Evolutionary conservation across 2,797 vertebrate genomes (phyloP), one percentile per base, ranked within the genome.

Genomic region (Antrozous pallidus): DNA sequence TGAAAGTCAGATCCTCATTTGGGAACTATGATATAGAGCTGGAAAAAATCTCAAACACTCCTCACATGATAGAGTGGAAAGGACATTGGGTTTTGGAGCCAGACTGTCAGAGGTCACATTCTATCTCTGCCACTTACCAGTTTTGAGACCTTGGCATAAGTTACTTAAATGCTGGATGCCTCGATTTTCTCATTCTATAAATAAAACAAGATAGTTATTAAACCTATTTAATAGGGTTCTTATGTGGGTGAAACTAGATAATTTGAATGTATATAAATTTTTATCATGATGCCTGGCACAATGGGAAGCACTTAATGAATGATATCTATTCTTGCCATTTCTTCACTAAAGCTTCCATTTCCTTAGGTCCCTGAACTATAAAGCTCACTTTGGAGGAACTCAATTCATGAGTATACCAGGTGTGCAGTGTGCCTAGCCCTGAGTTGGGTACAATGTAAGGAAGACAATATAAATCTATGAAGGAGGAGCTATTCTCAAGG

Each of bases 161-260:
- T 87, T 91, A 49, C 61, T 77, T 86, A 47, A 67, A 22, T 83
- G 71, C 24, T 77, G 65, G 11, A 38, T 90, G 47, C 78, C 73
- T 93, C 65, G 3, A 49, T 93, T 93, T 96, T 78, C 63, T 95
- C 31, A 47, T 83, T 87, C 75, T 61, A 5, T 81, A 91, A 79
- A 7, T 77, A 91, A 86, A 73, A 83, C 45, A 70, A 49, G 22
- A 81, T 63, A 18, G 36, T 70, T 89, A 80, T n/a, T 69, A 47
- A 38, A 42, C 77, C 61, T 69, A 70, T 91, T 67, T 73, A n/a
- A 63, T 42, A 81, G 28, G n/a, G 56, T 51, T 82, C n/a, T 82
- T 88, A 58, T 67, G n/a, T 67, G 54, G 36, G 31, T 92, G 77
- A 79, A 86, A 79, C 51, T 65, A 79, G 31, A 45, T 75, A 51